Evolutionary conservation across 1,140 invertebrate species (phyloP), one percentile per base, ranked within the genome.

Genomic region (Phthorimaea operculella): DNA sequence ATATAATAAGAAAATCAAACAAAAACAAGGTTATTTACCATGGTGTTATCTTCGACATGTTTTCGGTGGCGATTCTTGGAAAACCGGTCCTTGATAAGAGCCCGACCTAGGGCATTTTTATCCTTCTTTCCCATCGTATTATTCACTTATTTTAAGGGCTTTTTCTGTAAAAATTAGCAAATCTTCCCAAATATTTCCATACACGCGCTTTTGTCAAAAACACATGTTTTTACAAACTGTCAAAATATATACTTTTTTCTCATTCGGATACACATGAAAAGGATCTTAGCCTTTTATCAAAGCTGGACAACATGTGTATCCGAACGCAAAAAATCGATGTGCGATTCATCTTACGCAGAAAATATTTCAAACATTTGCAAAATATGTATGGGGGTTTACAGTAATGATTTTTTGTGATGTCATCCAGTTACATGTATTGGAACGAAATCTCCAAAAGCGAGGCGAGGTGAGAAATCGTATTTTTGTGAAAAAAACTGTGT

Each of bases 1-100:
- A 28, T 28, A 28, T 2, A 6, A 4, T 4, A 4, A 28, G 10
- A 39, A 39, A 39, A 5, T 12, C 10, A 39, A 39, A 39, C 36
- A 39, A 39, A n/a, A 39, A 39, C 10, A 10, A 39, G 36, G 36
- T 39, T 47, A 63, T 47, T 79, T 84, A 90, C 89, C 89, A 91
- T 89, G 4, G 88, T 89, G 57, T 90, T 88, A 59, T 91, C 89
- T 66, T 88, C 88, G 39, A 89, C 87, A 79, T 87, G 88, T 79
- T 86, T 89, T 60, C 79, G 83, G 52, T 80, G 76, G 21, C 86
- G 87, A 21, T 82, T 87, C 56, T 87, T 76, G 11, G 90, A 88
- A 73, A 94, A 94, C 64, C 93, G 88, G 75, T 94, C 90, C 72
- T 90, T 93, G 33, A 96, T 93, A 44, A 96, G 83, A 0, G 91